Evolutionary conservation across 2,113 vertebrate species (phyloP).

Genomic region (Beaufortia kweichowensis): DNA sequence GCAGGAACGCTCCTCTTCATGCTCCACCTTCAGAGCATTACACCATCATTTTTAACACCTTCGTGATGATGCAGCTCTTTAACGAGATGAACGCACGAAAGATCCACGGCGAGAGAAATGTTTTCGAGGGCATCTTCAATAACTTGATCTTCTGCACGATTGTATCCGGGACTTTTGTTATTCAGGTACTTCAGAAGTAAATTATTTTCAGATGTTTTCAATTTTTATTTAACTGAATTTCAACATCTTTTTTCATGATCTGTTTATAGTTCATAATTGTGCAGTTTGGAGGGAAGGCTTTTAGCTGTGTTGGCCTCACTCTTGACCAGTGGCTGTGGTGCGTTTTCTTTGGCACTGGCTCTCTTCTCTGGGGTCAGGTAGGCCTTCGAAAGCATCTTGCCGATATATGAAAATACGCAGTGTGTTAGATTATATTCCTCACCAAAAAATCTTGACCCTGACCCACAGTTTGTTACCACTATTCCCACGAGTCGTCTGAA

Average conservation of each 20-base stretch:
- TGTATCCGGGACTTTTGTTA: constrained; percentile 86
- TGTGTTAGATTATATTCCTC: not conserved
- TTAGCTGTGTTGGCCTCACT: constrained; percentile 90
- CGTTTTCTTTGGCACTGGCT: constrained; percentile 90
- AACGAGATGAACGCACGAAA: constrained; percentile 98
- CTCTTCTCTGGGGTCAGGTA: constrained; percentile 98
- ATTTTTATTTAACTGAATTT: not conserved
- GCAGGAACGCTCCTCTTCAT: constrained; percentile 91
- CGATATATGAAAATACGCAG: not conserved
- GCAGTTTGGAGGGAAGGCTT: constrained; percentile 95
- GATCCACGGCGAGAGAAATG: constrained; percentile 97
- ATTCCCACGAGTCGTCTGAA: constrained; percentile 91
- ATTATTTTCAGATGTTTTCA: not conserved
- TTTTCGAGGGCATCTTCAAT: constrained; percentile 94
- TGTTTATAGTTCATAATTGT: constrained; percentile 87
- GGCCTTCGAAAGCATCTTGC: constrained; percentile 44
- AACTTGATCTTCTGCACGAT: constrained; percentile 96
- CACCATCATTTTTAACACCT: constrained; percentile 96
- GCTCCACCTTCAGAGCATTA: constrained; percentile 96
- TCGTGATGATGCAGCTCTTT: constrained; percentile 99
- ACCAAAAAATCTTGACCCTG: not conserved
- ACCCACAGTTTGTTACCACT: constrained; percentile 85
- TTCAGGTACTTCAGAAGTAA: constrained; percentile 79
- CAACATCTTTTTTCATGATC: constrained; percentile 1
- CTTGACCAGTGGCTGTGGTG: constrained; percentile 97